phyloP scores from a whole-genome alignment of 2,797 vertebrate genomes.

The Neopelma chrysocephalum region DNA sequence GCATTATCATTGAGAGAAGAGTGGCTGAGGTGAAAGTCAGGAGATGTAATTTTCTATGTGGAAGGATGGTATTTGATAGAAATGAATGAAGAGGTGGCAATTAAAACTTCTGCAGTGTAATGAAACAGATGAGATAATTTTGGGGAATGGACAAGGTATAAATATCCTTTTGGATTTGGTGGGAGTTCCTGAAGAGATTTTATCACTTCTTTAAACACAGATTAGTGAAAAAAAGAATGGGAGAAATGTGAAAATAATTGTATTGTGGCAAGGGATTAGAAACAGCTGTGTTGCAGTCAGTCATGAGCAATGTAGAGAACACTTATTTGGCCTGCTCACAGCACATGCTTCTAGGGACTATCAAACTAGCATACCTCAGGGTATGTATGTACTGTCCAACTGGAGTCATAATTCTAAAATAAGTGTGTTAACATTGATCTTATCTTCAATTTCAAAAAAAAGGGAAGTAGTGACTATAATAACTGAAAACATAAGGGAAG shows the following conservation, averaged over 20 bases:
- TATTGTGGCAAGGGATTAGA: background rate
- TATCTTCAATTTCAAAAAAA: background rate
- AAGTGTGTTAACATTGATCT: background rate
- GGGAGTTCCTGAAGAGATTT: background rate
- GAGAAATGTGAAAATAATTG: background rate
- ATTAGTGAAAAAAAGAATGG: background rate
- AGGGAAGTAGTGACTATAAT: background rate
- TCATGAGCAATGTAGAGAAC: background rate
- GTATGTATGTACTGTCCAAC: background rate
- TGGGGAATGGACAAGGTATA: background rate
- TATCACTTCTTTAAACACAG: background rate
- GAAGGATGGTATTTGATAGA: background rate
- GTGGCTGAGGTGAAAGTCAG: background rate
- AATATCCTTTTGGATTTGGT: background rate
- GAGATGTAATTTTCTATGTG: background rate
- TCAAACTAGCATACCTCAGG: background rate
- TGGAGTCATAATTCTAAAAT: background rate
- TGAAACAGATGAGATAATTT: background rate
- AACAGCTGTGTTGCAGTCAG: background rate
- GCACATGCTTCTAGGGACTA: background rate
- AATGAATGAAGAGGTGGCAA: background rate
- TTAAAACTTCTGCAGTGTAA: background rate
- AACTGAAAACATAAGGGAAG: background rate
- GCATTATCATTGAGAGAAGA: background rate
- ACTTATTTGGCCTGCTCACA: accelerated